A percentile compares a stretch with the other conserved stretches of the same genome.
Conservation (phyloP, 2,797 vertebrate species). For the Pseudochromis fuscus region DNA sequence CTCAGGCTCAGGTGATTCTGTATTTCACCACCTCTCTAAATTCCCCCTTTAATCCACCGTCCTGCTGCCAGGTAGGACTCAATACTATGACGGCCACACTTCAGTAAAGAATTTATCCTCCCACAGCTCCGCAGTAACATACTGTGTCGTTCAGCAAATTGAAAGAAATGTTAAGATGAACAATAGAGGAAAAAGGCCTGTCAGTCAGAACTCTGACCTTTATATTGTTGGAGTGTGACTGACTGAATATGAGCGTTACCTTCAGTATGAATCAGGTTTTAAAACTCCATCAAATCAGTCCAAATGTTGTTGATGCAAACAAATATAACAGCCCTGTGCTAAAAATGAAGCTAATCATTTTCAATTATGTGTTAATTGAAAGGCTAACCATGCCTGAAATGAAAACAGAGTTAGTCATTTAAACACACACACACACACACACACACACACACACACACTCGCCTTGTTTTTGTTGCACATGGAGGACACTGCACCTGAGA, state of each 20-base stretch:
- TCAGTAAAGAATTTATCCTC: slow-evolving; percentile 23
- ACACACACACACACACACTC: too few relatives aligned
- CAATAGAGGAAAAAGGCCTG: slow-evolving; percentile 23
- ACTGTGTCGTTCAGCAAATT: slow-evolving; percentile 6
- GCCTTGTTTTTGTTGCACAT: not conserved
- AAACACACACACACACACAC: too few relatives aligned
- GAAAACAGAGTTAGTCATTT: not conserved
- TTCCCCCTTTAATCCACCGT: slow-evolving; percentile 38
- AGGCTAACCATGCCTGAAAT: not conserved
- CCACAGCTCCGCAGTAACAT: slow-evolving; percentile 13
- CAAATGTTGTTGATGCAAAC: not conserved
- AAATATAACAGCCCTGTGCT: not conserved
- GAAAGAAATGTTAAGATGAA: slow-evolving; percentile 30
- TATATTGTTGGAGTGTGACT: not conserved
- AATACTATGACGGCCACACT: slow-evolving; percentile 41
- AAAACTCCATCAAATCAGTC: not conserved
- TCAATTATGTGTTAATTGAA: not conserved
- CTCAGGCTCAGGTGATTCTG: slow-evolving; percentile 32
- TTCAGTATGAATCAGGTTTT: not conserved
- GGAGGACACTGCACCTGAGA: not conserved
- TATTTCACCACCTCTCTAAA: slow-evolving; percentile 45
- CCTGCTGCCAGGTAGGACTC: slow-evolving; percentile 23
- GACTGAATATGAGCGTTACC: not conserved
- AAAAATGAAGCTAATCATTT: not conserved
- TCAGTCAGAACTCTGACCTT: slow-evolving; percentile 22